Conservation (phyloP, 1,140 invertebrate species). For the Aphis gossypii region DNA sequence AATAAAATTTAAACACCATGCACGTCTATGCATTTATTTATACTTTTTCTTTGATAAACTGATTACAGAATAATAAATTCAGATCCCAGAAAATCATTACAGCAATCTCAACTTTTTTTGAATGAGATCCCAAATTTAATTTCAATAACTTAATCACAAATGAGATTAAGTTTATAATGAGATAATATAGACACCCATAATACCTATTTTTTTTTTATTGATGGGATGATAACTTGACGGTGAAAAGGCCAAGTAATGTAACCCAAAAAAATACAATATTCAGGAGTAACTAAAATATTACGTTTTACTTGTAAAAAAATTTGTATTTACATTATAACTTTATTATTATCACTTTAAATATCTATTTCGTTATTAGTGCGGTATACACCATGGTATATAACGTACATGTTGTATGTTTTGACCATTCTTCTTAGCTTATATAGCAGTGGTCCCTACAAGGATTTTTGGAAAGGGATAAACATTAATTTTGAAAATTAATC, state of each 20-base stretch:
- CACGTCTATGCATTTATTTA: background rate
- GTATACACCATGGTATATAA: background rate
- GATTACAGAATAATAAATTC: background rate
- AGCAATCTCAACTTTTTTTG: background rate
- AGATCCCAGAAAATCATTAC: background rate
- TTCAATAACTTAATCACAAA: background rate
- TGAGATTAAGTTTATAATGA: too few species aligned
- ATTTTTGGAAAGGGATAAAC: too few species aligned
- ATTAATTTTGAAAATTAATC: too few species aligned
- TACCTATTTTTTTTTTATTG: background rate
- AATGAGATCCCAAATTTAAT: background rate
- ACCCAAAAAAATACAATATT: background rate
- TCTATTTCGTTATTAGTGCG: too few species aligned
- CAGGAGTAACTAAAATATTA: background rate
- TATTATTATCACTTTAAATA: too few species aligned
- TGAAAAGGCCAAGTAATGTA: background rate
- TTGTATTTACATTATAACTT: background rate
- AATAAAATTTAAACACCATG: background rate
- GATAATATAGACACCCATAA: too few species aligned
- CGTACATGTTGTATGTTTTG: background rate
- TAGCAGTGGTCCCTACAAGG: too few species aligned
- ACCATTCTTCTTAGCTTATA: background rate
- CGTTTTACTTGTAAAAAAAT: background rate
- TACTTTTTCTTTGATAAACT: background rate
- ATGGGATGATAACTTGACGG: background rate